phyloP scores from a whole-genome alignment of 2,797 vertebrate genomes.

The Sorex maritimensis region DNA sequence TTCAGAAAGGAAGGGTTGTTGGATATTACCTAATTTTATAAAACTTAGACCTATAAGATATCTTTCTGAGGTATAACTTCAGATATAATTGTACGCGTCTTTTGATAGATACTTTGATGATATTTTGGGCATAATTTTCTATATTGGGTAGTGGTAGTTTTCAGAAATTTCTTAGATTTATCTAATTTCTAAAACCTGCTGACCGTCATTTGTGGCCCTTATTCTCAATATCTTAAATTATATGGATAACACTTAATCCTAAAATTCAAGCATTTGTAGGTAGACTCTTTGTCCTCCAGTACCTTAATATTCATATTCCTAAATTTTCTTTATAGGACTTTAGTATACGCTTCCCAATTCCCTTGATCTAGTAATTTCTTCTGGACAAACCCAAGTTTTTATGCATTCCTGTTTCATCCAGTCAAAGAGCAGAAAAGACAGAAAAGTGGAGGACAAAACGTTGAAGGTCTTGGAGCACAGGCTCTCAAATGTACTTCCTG shows the following conservation, averaged over 20 bases:
- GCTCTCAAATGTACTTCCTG: neutral
- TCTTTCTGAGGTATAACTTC: neutral
- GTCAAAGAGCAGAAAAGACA: neutral
- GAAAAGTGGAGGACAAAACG: neutral
- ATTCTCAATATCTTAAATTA: neutral
- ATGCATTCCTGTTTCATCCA: neutral
- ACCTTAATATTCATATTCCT: neutral
- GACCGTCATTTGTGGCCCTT: neutral
- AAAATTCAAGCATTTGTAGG: neutral
- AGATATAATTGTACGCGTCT: neutral
- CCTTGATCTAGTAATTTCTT: neutral
- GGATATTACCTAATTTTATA: neutral
- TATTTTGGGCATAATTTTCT: neutral
- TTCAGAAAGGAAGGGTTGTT: neutral
- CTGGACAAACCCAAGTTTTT: neutral
- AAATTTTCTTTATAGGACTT: too few relatives aligned
- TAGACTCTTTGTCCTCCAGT: neutral
- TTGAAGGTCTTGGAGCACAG: neutral
- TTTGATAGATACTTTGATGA: neutral
- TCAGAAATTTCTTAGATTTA: neutral
- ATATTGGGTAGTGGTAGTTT: neutral
- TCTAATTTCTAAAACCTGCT: rapidly evolving
- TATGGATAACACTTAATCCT: neutral
- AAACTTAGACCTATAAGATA: neutral
- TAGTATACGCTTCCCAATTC: neutral